These are phyloP conservation scores for Haemorhous mexicanus DNA, from an alignment of 2,113 vertebrate genomes.

Conservation along the genomic window DNA sequence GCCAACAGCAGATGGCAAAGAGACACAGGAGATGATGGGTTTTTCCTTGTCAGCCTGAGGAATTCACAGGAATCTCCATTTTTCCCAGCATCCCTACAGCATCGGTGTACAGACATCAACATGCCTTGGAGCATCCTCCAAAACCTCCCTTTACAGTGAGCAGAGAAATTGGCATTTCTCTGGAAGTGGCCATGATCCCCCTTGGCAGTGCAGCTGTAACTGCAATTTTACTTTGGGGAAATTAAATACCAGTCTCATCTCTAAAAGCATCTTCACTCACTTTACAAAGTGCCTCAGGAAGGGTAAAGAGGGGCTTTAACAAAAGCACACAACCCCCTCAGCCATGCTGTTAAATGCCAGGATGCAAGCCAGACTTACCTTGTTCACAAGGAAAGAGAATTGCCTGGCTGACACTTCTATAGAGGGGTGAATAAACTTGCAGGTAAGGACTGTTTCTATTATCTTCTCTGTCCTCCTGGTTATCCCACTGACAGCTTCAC, in stretches of 20 bases:
- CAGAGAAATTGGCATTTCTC: neutral
- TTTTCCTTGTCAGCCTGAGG: neutral
- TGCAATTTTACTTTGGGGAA: neutral
- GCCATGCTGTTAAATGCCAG: neutral
- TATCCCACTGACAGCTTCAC: constrained; percentile 70
- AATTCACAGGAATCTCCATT: neutral
- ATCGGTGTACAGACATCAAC: accelerated
- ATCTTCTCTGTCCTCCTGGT: constrained; percentile 57
- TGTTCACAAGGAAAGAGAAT: constrained; percentile 78
- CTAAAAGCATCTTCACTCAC: neutral
- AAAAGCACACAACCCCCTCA: accelerated
- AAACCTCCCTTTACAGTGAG: neutral
- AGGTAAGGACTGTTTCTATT: constrained; percentile 76
- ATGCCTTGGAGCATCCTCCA: neutral
- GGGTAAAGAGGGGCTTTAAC: neutral
- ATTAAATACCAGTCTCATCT: neutral
- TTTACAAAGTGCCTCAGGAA: neutral
- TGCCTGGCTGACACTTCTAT: constrained; percentile 76
- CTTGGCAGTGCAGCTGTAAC: neutral
- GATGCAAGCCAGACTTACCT: constrained; percentile 66
- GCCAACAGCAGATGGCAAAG: neutral
- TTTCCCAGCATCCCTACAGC: neutral
- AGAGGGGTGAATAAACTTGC: constrained; percentile 79
- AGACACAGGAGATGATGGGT: neutral
- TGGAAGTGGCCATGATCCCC: accelerated